Conservation (phyloP, 1,140 invertebrate genomes). For the Andrena cerasifolii region DNA sequence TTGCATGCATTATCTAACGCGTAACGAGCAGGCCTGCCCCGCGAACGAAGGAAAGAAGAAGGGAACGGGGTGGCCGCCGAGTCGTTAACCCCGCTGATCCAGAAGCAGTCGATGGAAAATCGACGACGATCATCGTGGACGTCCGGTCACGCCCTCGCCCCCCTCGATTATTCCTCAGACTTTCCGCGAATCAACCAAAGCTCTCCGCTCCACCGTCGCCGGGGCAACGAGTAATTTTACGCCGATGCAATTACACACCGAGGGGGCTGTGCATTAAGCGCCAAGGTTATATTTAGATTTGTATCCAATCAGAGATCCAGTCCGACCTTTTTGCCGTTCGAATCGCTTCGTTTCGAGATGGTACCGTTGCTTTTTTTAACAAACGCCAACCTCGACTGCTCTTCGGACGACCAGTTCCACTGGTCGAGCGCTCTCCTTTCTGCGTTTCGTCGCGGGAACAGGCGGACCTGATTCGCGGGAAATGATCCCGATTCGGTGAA, state of each 20-base stretch:
- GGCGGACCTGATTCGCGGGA: neutral
- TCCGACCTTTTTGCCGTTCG: neutral
- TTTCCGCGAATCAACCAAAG: neutral
- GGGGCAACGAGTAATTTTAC: neutral
- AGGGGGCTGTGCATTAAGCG: neutral
- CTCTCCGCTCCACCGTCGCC: neutral
- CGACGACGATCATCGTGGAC: neutral
- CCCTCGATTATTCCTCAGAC: neutral
- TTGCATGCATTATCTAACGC: slow-evolving; percentile 76
- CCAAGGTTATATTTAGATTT: neutral
- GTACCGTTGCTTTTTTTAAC: no score
- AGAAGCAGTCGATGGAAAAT: slow-evolving; percentile 1
- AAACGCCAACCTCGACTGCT: no score
- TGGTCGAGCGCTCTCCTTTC: neutral
- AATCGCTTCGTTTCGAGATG: no score
- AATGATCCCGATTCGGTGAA: neutral
- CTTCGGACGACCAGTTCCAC: neutral
- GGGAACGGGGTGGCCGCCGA: slow-evolving; percentile 19
- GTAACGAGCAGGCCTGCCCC: slow-evolving; percentile 60
- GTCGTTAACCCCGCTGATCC: slow-evolving; percentile 53
- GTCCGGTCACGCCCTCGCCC: slow-evolving; percentile 24
- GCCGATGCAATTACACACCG: neutral
- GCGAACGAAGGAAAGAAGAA: slow-evolving; percentile 31
- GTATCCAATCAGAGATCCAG: neutral
- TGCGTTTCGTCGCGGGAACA: neutral